Conservation (phyloP, 2,888 invertebrate species). For the Furcula furcula region DNA sequence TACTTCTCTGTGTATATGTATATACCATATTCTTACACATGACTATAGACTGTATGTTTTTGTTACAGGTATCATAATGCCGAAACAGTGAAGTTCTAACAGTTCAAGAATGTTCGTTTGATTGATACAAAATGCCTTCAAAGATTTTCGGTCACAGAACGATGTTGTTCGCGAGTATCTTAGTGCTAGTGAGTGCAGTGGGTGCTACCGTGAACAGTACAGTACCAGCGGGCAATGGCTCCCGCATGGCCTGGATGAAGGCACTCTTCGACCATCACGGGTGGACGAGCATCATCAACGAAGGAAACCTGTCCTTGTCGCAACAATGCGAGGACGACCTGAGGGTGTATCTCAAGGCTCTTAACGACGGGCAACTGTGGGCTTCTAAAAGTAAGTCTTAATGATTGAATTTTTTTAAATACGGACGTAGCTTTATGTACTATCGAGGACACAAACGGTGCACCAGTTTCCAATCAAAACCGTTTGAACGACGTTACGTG, state of each 20-base stretch:
- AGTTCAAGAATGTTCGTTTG: constrained; percentile 12
- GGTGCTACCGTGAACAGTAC: constrained; percentile 60
- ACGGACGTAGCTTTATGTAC: no score
- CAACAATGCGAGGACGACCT: constrained; percentile 78
- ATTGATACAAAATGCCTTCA: constrained; percentile 25
- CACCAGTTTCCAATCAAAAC: no score
- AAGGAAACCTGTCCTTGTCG: constrained; percentile 66
- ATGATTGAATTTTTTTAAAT: no score
- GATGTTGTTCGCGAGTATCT: constrained; percentile 52
- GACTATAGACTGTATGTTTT: constrained; percentile 5
- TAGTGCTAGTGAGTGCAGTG: constrained; percentile 70
- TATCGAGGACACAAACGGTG: no score
- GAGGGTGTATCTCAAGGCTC: constrained; percentile 77
- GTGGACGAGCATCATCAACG: constrained; percentile 72
- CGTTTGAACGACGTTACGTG: no score
- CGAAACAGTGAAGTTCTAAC: constrained; percentile 17
- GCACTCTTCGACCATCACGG: constrained; percentile 84
- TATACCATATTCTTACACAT: no score
- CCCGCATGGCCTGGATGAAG: constrained; percentile 84
- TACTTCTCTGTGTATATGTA: no score
- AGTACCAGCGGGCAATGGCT: constrained; percentile 30
- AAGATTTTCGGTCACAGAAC: constrained; percentile 35
- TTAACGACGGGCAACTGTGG: constrained; percentile 87
- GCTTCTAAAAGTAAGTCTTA: constrained; percentile 92
- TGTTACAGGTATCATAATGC: constrained; percentile 38